Conservation (phyloP, 2,888 invertebrate species). For the Drosophila barbarae region DNA sequence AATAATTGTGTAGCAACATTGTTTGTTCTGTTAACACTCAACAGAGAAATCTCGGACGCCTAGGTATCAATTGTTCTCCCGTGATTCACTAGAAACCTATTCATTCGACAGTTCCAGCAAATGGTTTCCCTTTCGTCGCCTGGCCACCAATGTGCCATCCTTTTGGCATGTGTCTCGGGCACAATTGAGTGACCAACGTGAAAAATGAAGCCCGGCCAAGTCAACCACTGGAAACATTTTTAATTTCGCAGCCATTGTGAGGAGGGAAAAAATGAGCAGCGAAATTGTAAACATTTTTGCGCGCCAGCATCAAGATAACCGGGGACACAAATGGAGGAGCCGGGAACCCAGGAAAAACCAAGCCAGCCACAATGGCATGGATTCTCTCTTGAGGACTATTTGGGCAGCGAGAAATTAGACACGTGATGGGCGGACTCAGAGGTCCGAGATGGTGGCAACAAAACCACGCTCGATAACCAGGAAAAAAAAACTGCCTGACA, state of each 20-base stretch:
- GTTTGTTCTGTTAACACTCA: slow-evolving; percentile 1
- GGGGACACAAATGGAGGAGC: slow-evolving; percentile 16
- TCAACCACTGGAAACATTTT: slow-evolving; percentile 57
- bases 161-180: slow-evolving; percentile 64
- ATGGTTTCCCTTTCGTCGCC: slow-evolving; percentile 21
- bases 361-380: slow-evolving; percentile 63
- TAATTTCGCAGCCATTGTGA: slow-evolving; percentile 66
- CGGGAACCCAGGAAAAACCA: slow-evolving; percentile 18
- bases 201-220: slow-evolving; percentile 63
- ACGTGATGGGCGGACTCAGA: slow-evolving; percentile 56
- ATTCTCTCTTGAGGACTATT: slow-evolving; percentile 63
- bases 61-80: slow-evolving; percentile 1
- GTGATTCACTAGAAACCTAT: slow-evolving; percentile 10
- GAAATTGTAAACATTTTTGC: slow-evolving; percentile 73
- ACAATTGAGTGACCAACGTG: slow-evolving; percentile 76
- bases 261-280: slow-evolving; percentile 46
- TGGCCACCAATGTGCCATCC: slow-evolving; percentile 45
- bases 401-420: slow-evolving; percentile 73
- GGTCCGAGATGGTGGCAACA: slow-evolving; percentile 60
- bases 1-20: background rate
- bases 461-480: slow-evolving; percentile 58
- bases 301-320: slow-evolving; percentile 71
- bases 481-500: slow-evolving; percentile 16
- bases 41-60: slow-evolving; percentile 1
- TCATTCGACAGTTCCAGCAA: slow-evolving; percentile 12